These are phyloP conservation scores for Abrostola triplasia DNA, from an alignment of 2,888 invertebrate species.

Conservation along the genomic window DNA sequence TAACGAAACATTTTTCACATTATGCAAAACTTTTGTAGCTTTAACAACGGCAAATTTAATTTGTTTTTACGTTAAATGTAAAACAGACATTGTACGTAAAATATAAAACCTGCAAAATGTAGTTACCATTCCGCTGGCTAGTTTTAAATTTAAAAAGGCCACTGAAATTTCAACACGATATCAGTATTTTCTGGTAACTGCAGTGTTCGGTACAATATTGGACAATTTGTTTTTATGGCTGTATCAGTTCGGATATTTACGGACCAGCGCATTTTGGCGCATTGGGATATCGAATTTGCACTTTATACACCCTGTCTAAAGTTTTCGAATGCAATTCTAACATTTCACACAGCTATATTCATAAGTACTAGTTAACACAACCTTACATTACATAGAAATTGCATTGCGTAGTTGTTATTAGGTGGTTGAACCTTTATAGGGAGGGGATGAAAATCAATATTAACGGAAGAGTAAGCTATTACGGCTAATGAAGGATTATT, in stretches of 20 bases:
- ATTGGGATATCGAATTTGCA: constrained; percentile 9
- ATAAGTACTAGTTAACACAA: not conserved
- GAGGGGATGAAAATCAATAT: constrained; percentile 4
- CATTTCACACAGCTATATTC: not conserved
- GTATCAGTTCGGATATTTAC: constrained; percentile 22
- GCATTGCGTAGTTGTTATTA: not conserved
- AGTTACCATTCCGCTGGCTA: not conserved
- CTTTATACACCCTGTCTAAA: constrained; percentile 12
- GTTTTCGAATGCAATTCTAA: not conserved
- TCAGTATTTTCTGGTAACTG: constrained; percentile 1
- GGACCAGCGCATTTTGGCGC: constrained; percentile 22
- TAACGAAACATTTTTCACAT: constrained; percentile 3
- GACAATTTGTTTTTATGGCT: constrained; percentile 27
- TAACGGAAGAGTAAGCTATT: not conserved
- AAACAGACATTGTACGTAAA: not conserved
- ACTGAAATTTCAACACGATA: constrained; percentile 3
- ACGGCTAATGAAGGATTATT: too few species aligned
- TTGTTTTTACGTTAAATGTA: not conserved
- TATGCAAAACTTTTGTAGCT: constrained; percentile 20
- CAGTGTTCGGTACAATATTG: constrained; percentile 10
- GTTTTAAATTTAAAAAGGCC: constrained; percentile 5
- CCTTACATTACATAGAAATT: not conserved
- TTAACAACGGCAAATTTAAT: constrained; percentile 10
- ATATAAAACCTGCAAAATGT: not conserved
- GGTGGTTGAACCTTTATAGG: not conserved